These are phyloP conservation scores for Ophion slaviceki DNA, from an alignment of 2,888 invertebrate species.

Conservation along the genomic window DNA sequence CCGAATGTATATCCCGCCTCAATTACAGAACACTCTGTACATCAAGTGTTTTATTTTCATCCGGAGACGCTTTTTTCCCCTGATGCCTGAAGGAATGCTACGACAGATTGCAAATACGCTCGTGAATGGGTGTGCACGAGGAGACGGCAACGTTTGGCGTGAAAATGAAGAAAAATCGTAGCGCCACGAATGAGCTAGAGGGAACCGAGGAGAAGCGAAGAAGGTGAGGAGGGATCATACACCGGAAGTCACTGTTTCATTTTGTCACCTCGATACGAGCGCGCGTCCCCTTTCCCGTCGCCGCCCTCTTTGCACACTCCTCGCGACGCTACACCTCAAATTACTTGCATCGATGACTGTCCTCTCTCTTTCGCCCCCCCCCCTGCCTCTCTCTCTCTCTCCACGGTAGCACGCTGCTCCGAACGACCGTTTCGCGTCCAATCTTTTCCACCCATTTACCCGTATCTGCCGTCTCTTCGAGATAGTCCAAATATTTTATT, in stretches of 20 bases:
- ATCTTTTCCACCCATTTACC: neutral
- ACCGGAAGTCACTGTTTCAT: slow-evolving; percentile 59
- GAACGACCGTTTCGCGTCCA: neutral
- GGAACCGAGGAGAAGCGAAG: neutral
- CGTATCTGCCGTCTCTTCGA: too few relatives aligned
- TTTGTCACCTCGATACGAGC: slow-evolving; percentile 54
- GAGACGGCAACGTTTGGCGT: slow-evolving; percentile 15
- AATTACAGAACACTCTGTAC: too few relatives aligned
- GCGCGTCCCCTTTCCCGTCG: neutral
- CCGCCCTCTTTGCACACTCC: slow-evolving; percentile 7
- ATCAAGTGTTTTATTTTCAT: too few relatives aligned
- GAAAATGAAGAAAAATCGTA: slow-evolving; percentile 42
- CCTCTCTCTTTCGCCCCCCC: too few relatives aligned
- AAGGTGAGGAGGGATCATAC: neutral
- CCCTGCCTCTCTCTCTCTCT: too few relatives aligned
- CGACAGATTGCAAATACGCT: too few relatives aligned
- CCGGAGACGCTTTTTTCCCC: too few relatives aligned
- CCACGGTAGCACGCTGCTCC: too few relatives aligned
- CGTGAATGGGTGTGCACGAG: too few relatives aligned
- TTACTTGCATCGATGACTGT: slow-evolving; percentile 35
- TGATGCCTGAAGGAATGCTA: too few relatives aligned
- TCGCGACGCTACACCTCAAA: slow-evolving; percentile 41
- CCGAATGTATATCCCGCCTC: too few relatives aligned
- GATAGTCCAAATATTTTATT: too few relatives aligned
- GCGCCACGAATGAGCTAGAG: slow-evolving; percentile 7